These are phyloP conservation scores for Aethina tumida DNA, from an alignment of 1,140 invertebrate genomes.

Conservation along the genomic window DNA sequence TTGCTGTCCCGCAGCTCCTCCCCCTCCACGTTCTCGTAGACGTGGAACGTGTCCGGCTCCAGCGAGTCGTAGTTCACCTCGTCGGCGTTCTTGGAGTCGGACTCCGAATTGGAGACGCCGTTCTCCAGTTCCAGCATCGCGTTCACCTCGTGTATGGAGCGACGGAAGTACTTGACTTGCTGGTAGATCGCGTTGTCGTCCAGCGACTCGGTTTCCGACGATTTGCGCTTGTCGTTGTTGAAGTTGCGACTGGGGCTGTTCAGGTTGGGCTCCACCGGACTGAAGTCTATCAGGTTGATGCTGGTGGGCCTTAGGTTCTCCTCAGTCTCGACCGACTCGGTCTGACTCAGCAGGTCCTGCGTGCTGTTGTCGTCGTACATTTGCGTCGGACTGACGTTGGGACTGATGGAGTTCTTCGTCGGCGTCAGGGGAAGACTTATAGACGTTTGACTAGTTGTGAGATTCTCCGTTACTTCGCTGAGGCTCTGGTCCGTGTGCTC, in stretches of 20 bases:
- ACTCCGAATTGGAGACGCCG: not conserved
- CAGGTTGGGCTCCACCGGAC: slow-evolving; percentile 13
- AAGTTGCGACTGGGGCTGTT: slow-evolving; percentile 11
- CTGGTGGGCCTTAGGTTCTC: slow-evolving; percentile 10
- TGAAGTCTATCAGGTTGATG: slow-evolving; percentile 29
- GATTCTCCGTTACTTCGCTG: slow-evolving; percentile 29
- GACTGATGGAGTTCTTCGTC: slow-evolving; percentile 26
- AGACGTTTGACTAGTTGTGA: slow-evolving; percentile 25
- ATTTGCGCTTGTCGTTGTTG: slow-evolving; percentile 33
- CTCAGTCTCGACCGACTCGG: slow-evolving; percentile 9
- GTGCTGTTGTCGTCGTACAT: slow-evolving; percentile 10
- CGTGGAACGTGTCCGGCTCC: slow-evolving; percentile 20
- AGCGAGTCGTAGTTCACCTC: slow-evolving; percentile 26
- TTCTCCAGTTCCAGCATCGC: slow-evolving; percentile 43
- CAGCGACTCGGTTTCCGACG: slow-evolving; percentile 28
- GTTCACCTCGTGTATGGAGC: slow-evolving; percentile 65
- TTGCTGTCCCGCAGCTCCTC: slow-evolving; percentile 15
- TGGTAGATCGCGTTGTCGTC: slow-evolving; percentile 51
- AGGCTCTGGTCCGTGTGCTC: slow-evolving; percentile 26
- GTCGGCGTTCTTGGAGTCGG: not conserved
- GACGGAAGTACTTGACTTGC: slow-evolving; percentile 61
- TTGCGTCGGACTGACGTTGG: slow-evolving; percentile 27
- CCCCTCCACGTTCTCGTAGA: slow-evolving; percentile 28
- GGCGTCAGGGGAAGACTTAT: slow-evolving; percentile 26
- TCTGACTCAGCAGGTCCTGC: slow-evolving; percentile 10